phyloP scores from a whole-genome alignment of 1,140 invertebrate genomes.

The Lordiphosa collinella region DNA sequence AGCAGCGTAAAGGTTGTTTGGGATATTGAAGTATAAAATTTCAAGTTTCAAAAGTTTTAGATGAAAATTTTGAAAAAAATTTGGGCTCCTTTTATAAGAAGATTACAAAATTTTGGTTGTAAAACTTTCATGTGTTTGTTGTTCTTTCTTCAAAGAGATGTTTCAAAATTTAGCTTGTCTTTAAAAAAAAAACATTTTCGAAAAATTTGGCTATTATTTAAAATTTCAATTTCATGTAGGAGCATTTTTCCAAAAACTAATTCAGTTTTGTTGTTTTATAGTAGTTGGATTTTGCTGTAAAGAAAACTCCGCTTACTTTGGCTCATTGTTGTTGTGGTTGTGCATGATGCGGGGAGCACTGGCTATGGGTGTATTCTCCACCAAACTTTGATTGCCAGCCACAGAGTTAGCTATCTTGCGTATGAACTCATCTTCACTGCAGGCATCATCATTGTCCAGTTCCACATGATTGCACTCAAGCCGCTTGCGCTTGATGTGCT shows the following conservation, averaged over 20 bases:
- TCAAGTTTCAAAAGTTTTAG: too few relatives aligned
- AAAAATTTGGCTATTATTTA: too few relatives aligned
- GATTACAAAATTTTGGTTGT: too few relatives aligned
- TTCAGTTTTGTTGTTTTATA: conserved; percentile 6
- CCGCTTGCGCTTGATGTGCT: conserved; percentile 81
- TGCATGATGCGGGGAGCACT: conserved; percentile 15
- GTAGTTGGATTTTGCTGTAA: conserved; percentile 3
- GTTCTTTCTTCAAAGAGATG: too few relatives aligned
- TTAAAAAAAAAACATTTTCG: too few relatives aligned
- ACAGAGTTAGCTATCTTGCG: conserved; percentile 67
- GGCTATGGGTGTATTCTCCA: conserved; percentile 4
- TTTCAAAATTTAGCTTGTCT: too few relatives aligned
- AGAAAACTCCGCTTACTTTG: conserved; percentile 58
- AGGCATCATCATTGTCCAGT: conserved; percentile 85
- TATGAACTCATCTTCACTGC: conserved; percentile 79
- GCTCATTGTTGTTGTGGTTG: conserved; percentile 26
- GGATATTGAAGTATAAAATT: too few relatives aligned
- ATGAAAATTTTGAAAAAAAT: too few relatives aligned
- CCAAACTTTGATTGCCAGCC: conserved; percentile 4
- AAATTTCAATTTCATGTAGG: too few relatives aligned
- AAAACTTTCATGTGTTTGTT: too few relatives aligned
- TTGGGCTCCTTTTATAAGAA: too few relatives aligned
- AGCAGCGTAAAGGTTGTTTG: too few relatives aligned
- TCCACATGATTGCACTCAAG: conserved; percentile 83
- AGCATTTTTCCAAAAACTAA: not conserved